Evolutionary conservation across 2,888 invertebrate genomes (phyloP).

Genomic region (Podabrus alpinus): DNA sequence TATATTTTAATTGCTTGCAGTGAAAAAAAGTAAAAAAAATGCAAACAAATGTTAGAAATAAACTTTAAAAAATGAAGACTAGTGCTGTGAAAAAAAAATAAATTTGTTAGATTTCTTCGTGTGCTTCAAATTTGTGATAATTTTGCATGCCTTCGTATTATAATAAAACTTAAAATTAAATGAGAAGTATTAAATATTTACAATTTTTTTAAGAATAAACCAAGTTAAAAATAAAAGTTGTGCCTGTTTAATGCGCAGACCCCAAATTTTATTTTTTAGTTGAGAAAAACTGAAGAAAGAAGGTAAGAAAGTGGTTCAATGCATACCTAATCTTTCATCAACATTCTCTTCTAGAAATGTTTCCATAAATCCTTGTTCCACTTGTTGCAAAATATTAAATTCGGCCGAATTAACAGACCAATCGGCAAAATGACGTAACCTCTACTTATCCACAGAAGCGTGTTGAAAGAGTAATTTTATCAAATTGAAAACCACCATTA

Average conservation of each 20-base stretch:
- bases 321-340: constrained; percentile 59
- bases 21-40: background rate
- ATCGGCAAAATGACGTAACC: constrained; percentile 74
- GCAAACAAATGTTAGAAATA: background rate
- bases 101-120: background rate
- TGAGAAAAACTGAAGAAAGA: background rate
- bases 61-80: background rate
- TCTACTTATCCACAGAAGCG: constrained; percentile 53
- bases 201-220: background rate
- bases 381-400: constrained; percentile 72
- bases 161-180: background rate
- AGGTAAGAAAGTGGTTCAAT: constrained; percentile 10
- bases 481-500: constrained; percentile 1
- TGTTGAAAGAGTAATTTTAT: constrained; percentile 36
- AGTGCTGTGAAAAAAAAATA: background rate
- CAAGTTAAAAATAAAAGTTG: background rate
- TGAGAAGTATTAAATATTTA: background rate
- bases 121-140: background rate
- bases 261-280: background rate
- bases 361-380: constrained; percentile 71
- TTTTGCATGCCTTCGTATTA: background rate
- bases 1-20: constrained; percentile 2
- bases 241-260: background rate
- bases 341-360: constrained; percentile 67
- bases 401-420: constrained; percentile 76